Evolutionary conservation across 2,797 vertebrate species (phyloP), one percentile per base, ranked within the genome.

Genomic region (Centropyge bicolor): DNA sequence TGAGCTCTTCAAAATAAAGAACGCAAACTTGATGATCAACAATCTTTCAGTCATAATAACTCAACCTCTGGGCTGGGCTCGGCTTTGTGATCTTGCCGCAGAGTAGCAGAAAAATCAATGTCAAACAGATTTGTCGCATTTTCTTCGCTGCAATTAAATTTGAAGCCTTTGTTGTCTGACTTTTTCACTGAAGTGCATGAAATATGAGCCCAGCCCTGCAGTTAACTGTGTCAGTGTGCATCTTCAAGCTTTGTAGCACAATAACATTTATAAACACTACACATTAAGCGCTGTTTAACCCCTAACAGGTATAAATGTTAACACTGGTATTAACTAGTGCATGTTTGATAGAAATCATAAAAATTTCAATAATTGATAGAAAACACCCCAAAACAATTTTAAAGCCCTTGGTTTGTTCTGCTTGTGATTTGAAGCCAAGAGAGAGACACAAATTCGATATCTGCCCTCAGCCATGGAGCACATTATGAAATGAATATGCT

Each of bases 121-220:
- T 24, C 11, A 77, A 71, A 74, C 68, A 6, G 27, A 74, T 80
- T 49, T 75, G 73, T 45, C 70, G n/a, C 22, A 48, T 67, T 80
- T 43, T 8, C 41, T 55, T 45, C 45, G 20, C 40, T 51, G 36
- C 14, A 31, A 78, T 52, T 56, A 0, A 54, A 82, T 86, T 61
- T 78, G 40, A 62, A 60, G 31, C 16, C 45, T 48, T 6, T 76
- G 51, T 20, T 35, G 57, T 24, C 31, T 7, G n/a, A 52, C 11
- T 69, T 72, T 56, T 35, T 40, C 20, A 1, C 61, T 27, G 27
- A 20, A 36, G 14, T 0, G 6, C 52, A 31, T 46, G 52, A 68
- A 68, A 76, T 45, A 56, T 38, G 19, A 76, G 55, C 35, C 16
- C 1, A 52, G 24, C 27, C 4, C 19, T 35, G 52, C 36, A 4